Base-by-base conservation (phyloP, 2,888 invertebrate genomes). In the Diabrotica balteata region DNA sequence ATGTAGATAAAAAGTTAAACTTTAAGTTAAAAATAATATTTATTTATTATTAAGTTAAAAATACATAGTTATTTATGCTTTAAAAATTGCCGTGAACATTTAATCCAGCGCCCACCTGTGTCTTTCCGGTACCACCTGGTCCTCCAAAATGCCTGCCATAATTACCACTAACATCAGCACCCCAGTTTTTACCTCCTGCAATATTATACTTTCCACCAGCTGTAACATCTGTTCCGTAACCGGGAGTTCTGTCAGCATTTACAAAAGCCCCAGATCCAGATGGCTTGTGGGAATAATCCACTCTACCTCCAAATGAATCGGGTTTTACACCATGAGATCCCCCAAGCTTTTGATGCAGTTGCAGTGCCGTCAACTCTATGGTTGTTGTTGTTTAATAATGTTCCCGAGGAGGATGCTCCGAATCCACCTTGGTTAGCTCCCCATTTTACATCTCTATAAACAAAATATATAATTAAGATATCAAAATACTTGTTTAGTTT, bases 61-160 rank as follows among this genome's bases (percentile, higher is more conserved):
- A 47, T 47, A 9, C 10, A 47, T 6, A 9, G 6, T 47, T 5
- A 47, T 5, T 9, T 9, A 47, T 10, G 0, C 5, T 47, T 62
- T 52, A 71, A 58, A 70, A 70, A 58, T 32, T 63, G 49, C 68
- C 72, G 17, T 64, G 44, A 5, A 64, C 71, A 11, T 65, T 61
- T 49, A 71, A 22, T n/a, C 63, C 63, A 42, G 67, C 72, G 11
- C 70, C 72, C 44, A 62, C 66, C 47, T 76, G 65, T 2, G 78
- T 75, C 9, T 62, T 67, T 11, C 77, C 69, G 32, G 73, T 77
- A 8, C 78, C 79, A 53, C 73, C 67, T 3, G 73, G 69, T n/a
- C 77, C 77, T 44, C 78, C 78, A 68, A 66, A 77, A 66, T 78
- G 77, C 60, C 77, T 74, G 8, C 66, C 67, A 53, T 79, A 79